A percentile compares a stretch with the other conserved stretches of the same genome.
Evolutionary conservation across 2,113 vertebrate genomes (phyloP).

Genomic region (Cochlearius cochlearius): DNA sequence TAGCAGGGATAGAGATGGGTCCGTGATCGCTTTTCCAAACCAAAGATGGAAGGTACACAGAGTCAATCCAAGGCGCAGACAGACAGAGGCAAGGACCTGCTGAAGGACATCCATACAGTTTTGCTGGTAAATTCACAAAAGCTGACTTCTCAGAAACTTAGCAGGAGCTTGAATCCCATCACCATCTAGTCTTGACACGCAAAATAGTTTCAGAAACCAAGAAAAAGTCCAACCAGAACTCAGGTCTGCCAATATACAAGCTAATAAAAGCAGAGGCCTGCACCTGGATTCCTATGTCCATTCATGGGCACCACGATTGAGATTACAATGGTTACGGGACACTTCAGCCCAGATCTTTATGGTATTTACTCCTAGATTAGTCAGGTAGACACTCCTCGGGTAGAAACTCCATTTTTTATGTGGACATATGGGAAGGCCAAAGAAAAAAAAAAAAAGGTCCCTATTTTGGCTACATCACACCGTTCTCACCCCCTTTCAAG

Average conservation of each 20-base stretch:
- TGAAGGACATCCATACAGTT: fast-evolving
- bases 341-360: neutral
- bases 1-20: fast-evolving
- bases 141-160: neutral
- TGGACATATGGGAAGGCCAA: neutral
- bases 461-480: neutral
- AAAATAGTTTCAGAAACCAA: neutral
- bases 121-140: neutral
- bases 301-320: neutral
- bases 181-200: neutral
- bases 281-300: neutral
- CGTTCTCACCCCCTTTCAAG: neutral
- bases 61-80: neutral
- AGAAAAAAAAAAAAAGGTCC: too few species aligned
- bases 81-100: neutral
- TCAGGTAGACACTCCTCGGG: neutral
- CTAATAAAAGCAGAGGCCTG: neutral
- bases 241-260: neutral
- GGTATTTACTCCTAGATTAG: neutral
- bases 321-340: neutral
- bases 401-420: neutral
- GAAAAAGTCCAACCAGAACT: neutral
- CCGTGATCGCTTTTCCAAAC: neutral
- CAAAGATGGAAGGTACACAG: neutral
- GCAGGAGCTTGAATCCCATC: neutral